Percentiles rank a stretch among this genome's conserved stretches.
phyloP scores from a whole-genome alignment of 2,113 vertebrate species.

The Naja naja region DNA sequence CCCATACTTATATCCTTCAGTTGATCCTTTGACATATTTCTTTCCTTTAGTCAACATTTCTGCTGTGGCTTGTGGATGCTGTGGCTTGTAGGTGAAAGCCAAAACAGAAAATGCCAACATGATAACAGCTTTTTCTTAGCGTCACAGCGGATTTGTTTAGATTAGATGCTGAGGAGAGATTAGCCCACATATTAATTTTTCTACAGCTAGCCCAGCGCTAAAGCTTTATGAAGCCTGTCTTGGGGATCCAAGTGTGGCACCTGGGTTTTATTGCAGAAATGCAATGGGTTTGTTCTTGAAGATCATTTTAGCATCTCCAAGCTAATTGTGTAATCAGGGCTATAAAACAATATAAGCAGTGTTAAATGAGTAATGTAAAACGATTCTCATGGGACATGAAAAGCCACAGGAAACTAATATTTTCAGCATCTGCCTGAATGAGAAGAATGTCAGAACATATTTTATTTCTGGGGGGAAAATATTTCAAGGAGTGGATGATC shows the following conservation, averaged over 20 bases:
- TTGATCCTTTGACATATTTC: conserved; percentile 2
- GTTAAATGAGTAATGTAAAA: not conserved
- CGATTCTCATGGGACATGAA: not conserved
- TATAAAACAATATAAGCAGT: not conserved
- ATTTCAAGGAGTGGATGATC: not conserved
- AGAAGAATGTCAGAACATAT: not conserved
- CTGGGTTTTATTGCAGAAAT: not conserved
- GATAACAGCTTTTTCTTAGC: not conserved
- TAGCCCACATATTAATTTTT: conserved; percentile 22
- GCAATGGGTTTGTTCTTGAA: not conserved
- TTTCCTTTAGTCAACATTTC: conserved; percentile 5
- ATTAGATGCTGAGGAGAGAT: conserved; percentile 8
- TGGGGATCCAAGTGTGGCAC: not conserved
- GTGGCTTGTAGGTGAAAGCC: not conserved
- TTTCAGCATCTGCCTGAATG: not conserved
- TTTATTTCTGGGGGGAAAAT: not conserved
- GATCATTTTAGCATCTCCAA: not conserved
- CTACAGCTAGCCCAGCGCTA: not conserved
- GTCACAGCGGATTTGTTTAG: conserved; percentile 41
- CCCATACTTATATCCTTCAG: conserved; percentile 13
- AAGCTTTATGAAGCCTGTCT: conserved; percentile 29
- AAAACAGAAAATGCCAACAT: conserved; percentile 2
- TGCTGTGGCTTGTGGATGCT: not conserved
- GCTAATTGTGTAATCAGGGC: not conserved
- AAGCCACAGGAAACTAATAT: not conserved